A percentile compares a stretch with the other conserved stretches of the same genome.
These are phyloP conservation scores for Sebastiscus albofasciatus DNA, from an alignment of 2,797 vertebrate genomes.

Conservation along the genomic window DNA sequence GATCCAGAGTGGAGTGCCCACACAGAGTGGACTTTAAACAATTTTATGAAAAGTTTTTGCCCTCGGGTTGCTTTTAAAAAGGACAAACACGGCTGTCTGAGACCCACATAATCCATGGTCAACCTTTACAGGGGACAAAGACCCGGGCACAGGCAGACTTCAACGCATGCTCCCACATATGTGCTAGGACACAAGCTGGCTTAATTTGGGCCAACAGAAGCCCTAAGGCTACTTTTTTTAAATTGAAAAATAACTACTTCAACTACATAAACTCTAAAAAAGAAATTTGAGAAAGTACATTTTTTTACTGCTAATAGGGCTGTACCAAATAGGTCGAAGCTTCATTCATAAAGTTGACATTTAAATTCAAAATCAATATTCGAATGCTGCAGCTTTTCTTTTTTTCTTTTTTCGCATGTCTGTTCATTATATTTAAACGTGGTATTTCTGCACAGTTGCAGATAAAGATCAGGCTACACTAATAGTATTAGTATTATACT, in stretches of 20 bases:
- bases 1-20: slow-evolving; percentile 49
- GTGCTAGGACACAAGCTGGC: slow-evolving; percentile 10
- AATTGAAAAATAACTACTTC: not conserved
- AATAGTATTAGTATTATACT: too few relatives aligned
- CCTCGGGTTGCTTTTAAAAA: slow-evolving; percentile 67
- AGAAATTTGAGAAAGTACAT: not conserved
- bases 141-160: slow-evolving; percentile 21
- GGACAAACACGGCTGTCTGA: slow-evolving; percentile 60
- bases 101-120: slow-evolving; percentile 62
- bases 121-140: slow-evolving; percentile 68
- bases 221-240: slow-evolving; percentile 9
- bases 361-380: too few relatives aligned
- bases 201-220: slow-evolving; percentile 56
- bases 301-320: too few relatives aligned
- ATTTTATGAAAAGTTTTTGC: slow-evolving; percentile 66
- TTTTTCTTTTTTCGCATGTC: too few relatives aligned
- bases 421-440: too few relatives aligned
- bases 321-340: rapidly evolving
- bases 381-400: too few relatives aligned
- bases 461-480: too few relatives aligned
- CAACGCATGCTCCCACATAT: slow-evolving; percentile 11
- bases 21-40: slow-evolving; percentile 60
- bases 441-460: too few relatives aligned
- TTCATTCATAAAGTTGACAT: too few relatives aligned
- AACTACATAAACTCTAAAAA: not conserved